These are phyloP conservation scores for Gastracanthus pulcherrimus DNA, from an alignment of 2,888 invertebrate species.

Conservation along the genomic window DNA sequence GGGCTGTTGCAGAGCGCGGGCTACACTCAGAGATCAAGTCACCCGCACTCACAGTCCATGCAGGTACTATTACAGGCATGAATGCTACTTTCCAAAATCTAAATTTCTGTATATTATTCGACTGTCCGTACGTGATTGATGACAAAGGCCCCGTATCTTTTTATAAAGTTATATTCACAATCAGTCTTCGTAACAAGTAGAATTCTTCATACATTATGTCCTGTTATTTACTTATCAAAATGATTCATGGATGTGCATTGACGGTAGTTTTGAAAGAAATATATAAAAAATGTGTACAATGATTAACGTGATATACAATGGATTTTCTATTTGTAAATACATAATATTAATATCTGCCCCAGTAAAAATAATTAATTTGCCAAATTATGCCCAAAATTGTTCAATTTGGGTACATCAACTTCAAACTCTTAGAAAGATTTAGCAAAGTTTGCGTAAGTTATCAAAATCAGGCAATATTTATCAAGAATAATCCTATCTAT, in stretches of 20 bases:
- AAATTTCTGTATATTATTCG: background rate
- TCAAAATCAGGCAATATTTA: too few species aligned
- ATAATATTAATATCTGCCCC: too few species aligned
- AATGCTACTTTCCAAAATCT: background rate
- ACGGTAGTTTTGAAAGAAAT: too few species aligned
- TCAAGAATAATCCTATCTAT: too few species aligned
- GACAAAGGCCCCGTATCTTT: constrained; percentile 15
- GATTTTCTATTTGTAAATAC: too few species aligned
- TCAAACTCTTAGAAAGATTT: too few species aligned
- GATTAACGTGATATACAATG: too few species aligned
- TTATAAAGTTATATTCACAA: background rate
- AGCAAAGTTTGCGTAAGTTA: too few species aligned
- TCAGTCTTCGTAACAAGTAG: background rate
- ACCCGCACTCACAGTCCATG: constrained; percentile 73
- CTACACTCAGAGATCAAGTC: constrained; percentile 71
- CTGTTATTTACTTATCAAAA: background rate
- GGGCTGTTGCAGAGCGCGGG: constrained; percentile 75
- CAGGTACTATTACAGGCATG: constrained; percentile 66
- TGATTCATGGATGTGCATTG: constrained; percentile 11
- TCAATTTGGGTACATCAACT: too few species aligned
- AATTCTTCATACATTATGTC: background rate
- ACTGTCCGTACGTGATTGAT: constrained; percentile 2
- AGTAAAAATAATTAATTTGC: too few species aligned
- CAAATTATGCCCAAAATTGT: too few species aligned
- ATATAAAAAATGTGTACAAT: too few species aligned